Base-by-base conservation (phyloP, 2,113 vertebrate genomes). In the Boulengerochromis microlepis region DNA sequence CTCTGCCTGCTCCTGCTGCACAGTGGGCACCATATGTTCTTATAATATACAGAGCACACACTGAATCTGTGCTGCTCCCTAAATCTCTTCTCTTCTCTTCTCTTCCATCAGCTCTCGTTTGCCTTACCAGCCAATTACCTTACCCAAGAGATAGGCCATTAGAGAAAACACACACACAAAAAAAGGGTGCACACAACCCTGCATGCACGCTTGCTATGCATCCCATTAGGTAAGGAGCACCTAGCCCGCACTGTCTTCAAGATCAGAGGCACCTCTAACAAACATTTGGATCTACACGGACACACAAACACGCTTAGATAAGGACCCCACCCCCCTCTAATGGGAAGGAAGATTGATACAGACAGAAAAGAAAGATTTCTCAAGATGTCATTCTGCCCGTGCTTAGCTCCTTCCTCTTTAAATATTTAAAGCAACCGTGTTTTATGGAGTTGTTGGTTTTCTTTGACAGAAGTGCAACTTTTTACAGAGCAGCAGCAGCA, bases 11-110 rank as follows among this genome's bases (percentile, higher is more conserved):
- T 90, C 69, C 81, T 86, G 85, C 90, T 15, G 80, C 91, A 90
- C 94, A 88, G 81, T 85, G 84, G 93, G 89, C 89, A 92, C 95
- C 96, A 96, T 96, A 94, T 94, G 96, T 91, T 90, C 93, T 90
- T 90, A 47, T 90, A 92, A 94, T 84, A 91, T 95, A 95, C 90
- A 80, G 93, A 90, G 90, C 80, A 84, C 87, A 86, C 87, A 53
- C 90, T 45, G 90, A 89, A 66, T 93, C 91, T 82, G 31, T 83
- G 82, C 78, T 83, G 71, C 81, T 90, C 56, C 81, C 82, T 80
- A 93, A 92, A 91, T 87, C 66, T 81, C 71, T 8, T 7, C 18
- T 76, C n/a, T 42, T 26, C 29, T 22, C 3, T 74, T 74, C 42
- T 47, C 42, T 29, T 26, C 42, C 19, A 74, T 74, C 40, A 74